phyloP scores from a whole-genome alignment of 2,113 vertebrate genomes.

The Corythornis cristatus region DNA sequence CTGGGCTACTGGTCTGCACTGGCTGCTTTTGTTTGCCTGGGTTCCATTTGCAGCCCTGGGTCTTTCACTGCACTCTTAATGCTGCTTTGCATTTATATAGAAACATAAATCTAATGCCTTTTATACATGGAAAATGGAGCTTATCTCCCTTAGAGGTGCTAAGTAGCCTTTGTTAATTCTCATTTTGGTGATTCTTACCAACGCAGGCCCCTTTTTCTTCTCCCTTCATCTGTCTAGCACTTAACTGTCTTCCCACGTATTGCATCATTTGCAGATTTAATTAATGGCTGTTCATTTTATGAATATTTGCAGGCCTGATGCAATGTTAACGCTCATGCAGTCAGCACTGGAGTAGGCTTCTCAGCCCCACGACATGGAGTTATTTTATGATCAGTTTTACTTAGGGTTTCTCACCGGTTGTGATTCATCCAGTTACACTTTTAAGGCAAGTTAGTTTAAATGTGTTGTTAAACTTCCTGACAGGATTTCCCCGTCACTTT shows the following conservation, averaged over 20 bases:
- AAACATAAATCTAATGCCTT: background rate
- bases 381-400: background rate
- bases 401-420: background rate
- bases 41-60: background rate
- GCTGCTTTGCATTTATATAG: constrained; percentile 8
- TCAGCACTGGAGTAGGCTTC: background rate
- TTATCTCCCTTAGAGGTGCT: background rate
- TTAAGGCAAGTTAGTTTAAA: background rate
- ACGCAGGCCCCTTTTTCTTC: background rate
- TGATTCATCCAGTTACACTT: background rate
- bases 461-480: background rate
- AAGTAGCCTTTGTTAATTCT: background rate
- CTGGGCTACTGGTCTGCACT: background rate
- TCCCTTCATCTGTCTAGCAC: background rate
- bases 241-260: background rate
- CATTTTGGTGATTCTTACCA: background rate
- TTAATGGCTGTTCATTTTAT: constrained; percentile 27
- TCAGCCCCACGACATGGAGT: background rate
- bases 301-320: background rate
- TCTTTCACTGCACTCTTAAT: background rate
- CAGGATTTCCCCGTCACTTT: background rate
- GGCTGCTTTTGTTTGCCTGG: background rate
- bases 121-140: background rate
- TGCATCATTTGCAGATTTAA: constrained; percentile 32
- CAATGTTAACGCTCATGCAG: background rate